Base-by-base conservation (phyloP, 2,888 invertebrate genomes). In the Camponotus fellah region DNA sequence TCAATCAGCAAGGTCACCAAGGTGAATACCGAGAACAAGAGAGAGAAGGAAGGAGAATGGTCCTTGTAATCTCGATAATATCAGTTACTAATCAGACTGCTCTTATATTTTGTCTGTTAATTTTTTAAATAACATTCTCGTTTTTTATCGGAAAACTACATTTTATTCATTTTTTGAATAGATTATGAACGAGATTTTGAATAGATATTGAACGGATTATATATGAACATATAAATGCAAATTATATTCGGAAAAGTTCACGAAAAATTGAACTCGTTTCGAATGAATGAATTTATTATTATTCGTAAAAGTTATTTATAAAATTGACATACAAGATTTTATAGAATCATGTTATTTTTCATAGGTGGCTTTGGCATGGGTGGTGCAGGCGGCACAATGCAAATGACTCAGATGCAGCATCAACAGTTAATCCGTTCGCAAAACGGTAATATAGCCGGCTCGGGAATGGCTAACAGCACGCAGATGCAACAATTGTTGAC, bases 381-480 rank as follows among this genome's bases (percentile, higher is more conserved):
- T 49, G 93, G 93, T 65, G 90, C 94, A 46, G 94, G 94, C 71
- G 94, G 94, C 83, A 40, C 77, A 9, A 95, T 95, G 95, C 95
- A 95, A 91, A 95, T 95, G 94, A 95, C 93, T 72, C 96, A 96
- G 89, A 95, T 95, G 90, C 95, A 95, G 86, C 95, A 95, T 89
- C 95, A 95, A 90, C 95, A 95, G 88, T 93, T 95, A 90, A 92
- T 94, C 68, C 94, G 95, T 53, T 94, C 95, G 85, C 95, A 95
- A 88, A 95, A 95, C 91, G 93, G 91, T 86, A 95, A 95, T 85
- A 95, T 93, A 91, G 93, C 92, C 65, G 93, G 92, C 75, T 89
- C 92, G 71, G 94, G 92, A 80, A 95, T 94, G 94, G 90, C 91
- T 56, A 94, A 93, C 87, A 94, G 90, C 86, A 91, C 94, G 81